Evolutionary conservation across 2,113 vertebrate species (phyloP).

Genomic region (Rhinolophus ferrumequinum): DNA sequence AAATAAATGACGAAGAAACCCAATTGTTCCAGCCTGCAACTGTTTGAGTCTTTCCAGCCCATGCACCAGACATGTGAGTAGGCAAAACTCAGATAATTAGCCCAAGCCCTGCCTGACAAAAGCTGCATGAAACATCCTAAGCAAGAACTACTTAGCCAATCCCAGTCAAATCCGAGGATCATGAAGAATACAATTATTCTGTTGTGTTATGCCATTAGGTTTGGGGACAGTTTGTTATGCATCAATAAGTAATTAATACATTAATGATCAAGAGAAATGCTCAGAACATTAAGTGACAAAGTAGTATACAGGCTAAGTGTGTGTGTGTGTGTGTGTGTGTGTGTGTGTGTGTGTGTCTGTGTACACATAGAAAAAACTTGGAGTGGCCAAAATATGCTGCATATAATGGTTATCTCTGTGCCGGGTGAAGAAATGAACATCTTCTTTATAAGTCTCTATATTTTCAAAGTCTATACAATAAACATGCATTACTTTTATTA

Average conservation of each 20-base stretch:
- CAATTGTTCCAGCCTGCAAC: no score
- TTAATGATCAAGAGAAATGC: neutral
- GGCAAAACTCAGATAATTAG: neutral
- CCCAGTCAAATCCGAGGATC: neutral
- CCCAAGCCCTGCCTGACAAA: neutral
- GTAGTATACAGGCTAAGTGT: neutral
- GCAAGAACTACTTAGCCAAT: neutral
- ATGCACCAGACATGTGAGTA: neutral
- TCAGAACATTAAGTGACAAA: neutral
- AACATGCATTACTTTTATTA: neutral
- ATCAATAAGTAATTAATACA: neutral
- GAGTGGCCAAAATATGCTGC: neutral
- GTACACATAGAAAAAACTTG: neutral
- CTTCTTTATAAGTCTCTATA: neutral
- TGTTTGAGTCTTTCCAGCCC: neutral
- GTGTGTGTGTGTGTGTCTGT: neutral
- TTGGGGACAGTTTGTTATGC: neutral
- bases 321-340: neutral
- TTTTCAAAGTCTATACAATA: slow-evolving; percentile 4
- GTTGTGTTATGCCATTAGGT: neutral
- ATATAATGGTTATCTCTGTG: neutral
- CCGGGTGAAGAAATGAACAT: neutral
- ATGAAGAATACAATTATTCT: neutral
- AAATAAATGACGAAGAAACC: no score
- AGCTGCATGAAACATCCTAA: neutral